These are phyloP conservation scores for Drosophila pallidifrons DNA, from an alignment of 1,140 invertebrate genomes.

Conservation along the genomic window DNA sequence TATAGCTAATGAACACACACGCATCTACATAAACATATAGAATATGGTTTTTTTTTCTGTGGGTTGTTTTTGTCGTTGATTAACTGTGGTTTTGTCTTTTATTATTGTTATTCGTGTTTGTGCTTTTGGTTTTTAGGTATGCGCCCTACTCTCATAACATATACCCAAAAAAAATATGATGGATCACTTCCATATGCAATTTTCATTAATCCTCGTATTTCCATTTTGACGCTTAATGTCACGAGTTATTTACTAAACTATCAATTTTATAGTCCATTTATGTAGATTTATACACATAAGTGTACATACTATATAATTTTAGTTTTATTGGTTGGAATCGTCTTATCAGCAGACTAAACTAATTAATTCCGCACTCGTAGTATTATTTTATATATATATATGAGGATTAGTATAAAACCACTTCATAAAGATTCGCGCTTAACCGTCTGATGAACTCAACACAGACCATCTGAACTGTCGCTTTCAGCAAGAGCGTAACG, in stretches of 20 bases:
- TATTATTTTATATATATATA: background rate
- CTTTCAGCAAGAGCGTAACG: constrained; percentile 20
- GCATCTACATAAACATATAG: background rate
- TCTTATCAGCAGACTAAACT: background rate
- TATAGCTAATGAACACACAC: background rate
- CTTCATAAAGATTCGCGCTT: background rate
- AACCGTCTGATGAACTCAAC: background rate
- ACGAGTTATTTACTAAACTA: constrained; percentile 45
- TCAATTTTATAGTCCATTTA: constrained; percentile 11
- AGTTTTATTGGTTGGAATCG: background rate
- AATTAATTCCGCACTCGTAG: background rate
- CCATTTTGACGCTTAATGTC: constrained; percentile 51
- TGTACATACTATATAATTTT: background rate
- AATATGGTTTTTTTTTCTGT: constrained; percentile 11
- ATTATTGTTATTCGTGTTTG: constrained; percentile 61
- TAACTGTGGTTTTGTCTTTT: constrained; percentile 76
- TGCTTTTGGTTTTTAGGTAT: constrained; percentile 48
- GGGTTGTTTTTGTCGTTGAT: constrained; percentile 68
- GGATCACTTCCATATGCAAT: constrained; percentile 84
- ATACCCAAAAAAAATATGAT: constrained; percentile 74
- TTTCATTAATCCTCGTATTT: constrained; percentile 71
- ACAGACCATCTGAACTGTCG: background rate
- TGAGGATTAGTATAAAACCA: background rate
- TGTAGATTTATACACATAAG: background rate
- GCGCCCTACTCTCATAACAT: constrained; percentile 40